Evolutionary conservation across 2,113 vertebrate genomes (phyloP).

Genomic region (Poecilia latipinna): DNA sequence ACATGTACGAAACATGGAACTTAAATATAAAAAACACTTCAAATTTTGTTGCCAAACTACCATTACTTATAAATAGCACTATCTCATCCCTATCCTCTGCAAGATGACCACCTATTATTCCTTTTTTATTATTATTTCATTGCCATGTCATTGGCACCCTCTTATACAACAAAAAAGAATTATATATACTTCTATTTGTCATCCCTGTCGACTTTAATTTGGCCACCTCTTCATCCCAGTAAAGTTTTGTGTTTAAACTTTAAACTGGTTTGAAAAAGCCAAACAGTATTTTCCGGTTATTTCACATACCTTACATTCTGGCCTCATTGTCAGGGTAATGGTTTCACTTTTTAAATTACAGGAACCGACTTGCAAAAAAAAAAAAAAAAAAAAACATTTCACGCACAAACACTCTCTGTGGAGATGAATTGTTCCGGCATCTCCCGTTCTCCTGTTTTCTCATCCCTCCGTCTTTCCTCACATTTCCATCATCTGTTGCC

Average conservation of each 20-base stretch:
- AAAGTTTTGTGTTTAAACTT: neutral
- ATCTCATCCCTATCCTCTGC: no score
- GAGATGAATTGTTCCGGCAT: neutral
- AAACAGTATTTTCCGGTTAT: neutral
- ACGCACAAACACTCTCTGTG: neutral
- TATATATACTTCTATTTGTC: no score
- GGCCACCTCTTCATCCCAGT: no score
- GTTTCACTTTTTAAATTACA: conserved; percentile 3
- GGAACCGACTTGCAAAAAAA: neutral
- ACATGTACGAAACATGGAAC: no score
- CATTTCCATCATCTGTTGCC: conserved; percentile 13
- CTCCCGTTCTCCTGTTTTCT: neutral
- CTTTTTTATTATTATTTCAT: no score
- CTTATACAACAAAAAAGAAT: no score
- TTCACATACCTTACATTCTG: neutral
- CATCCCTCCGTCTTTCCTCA: conserved; percentile 1
- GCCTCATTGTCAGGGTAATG: neutral
- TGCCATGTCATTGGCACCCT: no score
- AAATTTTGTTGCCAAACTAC: no score
- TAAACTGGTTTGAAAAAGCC: neutral
- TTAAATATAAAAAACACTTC: no score
- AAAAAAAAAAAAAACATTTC: neutral
- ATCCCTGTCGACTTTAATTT: no score
- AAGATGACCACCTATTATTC: no score
- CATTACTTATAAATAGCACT: no score